Evolutionary conservation across 2,888 invertebrate genomes (phyloP).

Genomic region (Scaptomyza parva): DNA sequence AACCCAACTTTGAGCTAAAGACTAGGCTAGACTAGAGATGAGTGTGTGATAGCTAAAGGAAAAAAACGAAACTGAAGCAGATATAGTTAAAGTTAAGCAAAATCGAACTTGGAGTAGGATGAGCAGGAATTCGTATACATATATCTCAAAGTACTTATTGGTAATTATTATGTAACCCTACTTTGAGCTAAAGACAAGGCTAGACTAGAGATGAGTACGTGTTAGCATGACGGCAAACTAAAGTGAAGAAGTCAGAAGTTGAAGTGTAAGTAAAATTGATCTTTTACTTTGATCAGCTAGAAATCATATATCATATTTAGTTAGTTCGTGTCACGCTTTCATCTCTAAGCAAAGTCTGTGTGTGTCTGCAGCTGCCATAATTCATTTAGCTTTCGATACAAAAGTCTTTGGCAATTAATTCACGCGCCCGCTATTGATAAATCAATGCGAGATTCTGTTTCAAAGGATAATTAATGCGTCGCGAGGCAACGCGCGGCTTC

Average conservation of each 20-base stretch:
- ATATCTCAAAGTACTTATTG: conserved; percentile 75
- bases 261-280: no score
- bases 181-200: neutral
- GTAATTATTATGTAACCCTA: conserved; percentile 70
- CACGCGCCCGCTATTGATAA: conserved; percentile 65
- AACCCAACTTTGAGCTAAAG: conserved; percentile 37
- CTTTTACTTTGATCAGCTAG: no score
- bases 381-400: conserved; percentile 66
- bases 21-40: conserved; percentile 1
- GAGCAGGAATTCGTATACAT: no score
- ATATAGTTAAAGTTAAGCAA: no score
- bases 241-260: neutral
- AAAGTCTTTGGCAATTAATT: conserved; percentile 75
- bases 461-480: conserved; percentile 77
- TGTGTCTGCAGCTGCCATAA: conserved; percentile 51
- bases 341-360: neutral
- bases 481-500: conserved; percentile 41
- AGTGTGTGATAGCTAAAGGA: neutral
- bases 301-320: no score
- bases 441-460: conserved; percentile 64
- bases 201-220: conserved; percentile 9
- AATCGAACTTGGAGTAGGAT: no score
- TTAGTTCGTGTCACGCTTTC: conserved; percentile 22
- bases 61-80: neutral
- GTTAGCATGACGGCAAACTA: neutral